Evolutionary conservation across 2,888 invertebrate species (phyloP), one percentile per base, ranked within the genome.

Genomic region (Athripsodes cinereus): DNA sequence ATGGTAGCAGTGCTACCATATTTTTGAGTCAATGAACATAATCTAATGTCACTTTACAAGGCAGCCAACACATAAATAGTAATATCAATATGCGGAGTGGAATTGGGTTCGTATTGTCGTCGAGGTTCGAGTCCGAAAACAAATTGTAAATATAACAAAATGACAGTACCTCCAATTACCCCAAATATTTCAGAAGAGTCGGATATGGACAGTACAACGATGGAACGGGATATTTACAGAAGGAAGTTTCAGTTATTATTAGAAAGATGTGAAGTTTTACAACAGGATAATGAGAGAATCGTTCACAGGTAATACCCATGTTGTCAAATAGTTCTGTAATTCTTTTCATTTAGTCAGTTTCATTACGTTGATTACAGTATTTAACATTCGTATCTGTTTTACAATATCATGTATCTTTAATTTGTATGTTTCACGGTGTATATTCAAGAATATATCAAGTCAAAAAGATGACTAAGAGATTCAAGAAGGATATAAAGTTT

Each of bases 261-360:
- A 64, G 87, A 87, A 70, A 82, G 87, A 78, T 88, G 88, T 72
- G 85, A 87, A 74, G 81, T 84, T 65, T 75, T 89, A 65, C 88
- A 88, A 69, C 86, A 87, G 81, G 85, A 87, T 69, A 89, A 88
- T 71, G 87, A 88, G 70, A 81, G 87, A 72, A 76, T 88, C 64
- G 84, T 88, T 58, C 81, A 81, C 73, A 81, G 82, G 83, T 82
- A 69, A n/a, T 22, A 18, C 54, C 34, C 21, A 49, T 19, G 34
- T 55, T 6, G 6, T 20, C 19, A 48, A 19, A 48, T 6, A 26
- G 10, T 3, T 6, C 5, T 26, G 3, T 26, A 26, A 26, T 26
- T 26, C 26, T 26, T 26, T 10, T 3, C 10, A 26, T 26, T 26
- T 26, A 40, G 40, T 13, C n/a, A n/a, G n/a, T n/a, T n/a, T 40